Evolutionary conservation across 64 coral and sea anemone species (phyloP).

Genomic region (Stichodactyla mertensii): DNA sequence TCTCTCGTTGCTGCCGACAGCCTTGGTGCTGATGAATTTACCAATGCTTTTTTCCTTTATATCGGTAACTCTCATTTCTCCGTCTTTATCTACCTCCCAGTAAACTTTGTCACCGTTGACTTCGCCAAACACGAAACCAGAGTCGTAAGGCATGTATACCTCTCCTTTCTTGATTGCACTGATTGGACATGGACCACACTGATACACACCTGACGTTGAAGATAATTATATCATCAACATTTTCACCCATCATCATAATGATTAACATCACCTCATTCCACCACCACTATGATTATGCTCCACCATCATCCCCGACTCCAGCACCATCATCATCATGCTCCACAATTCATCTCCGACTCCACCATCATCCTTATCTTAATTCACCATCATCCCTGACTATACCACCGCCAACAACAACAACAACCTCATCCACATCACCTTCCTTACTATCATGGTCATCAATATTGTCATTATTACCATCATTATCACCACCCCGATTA

Average conservation of each 20-base stretch:
- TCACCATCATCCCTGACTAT: too few relatives aligned
- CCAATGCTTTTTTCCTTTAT: slow-evolving; percentile 42
- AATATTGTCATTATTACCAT: too few relatives aligned
- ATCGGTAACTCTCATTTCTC: slow-evolving; percentile 12
- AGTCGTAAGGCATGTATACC: slow-evolving; percentile 20
- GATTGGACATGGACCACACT: slow-evolving; percentile 60
- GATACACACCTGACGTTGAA: slow-evolving; percentile 41
- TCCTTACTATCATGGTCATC: too few relatives aligned
- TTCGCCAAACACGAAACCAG: slow-evolving; percentile 64
- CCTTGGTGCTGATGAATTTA: slow-evolving; percentile 42
- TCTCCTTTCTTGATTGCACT: not conserved
- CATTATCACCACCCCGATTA: too few relatives aligned
- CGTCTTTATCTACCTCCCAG: slow-evolving; percentile 44
- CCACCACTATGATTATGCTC: too few relatives aligned
- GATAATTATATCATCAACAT: too few relatives aligned
- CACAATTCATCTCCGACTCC: too few relatives aligned
- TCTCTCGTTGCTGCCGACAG: slow-evolving; percentile 16
- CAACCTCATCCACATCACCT: too few relatives aligned
- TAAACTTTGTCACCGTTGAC: slow-evolving; percentile 59
- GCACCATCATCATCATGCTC: not conserved
- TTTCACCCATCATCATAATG: too few relatives aligned
- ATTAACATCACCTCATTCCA: too few relatives aligned
- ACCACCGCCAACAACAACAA: too few relatives aligned
- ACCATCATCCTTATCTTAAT: too few relatives aligned
- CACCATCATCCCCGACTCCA: not conserved